These are phyloP conservation scores for Jacana jacana DNA, from an alignment of 2,113 vertebrate species.

Conservation along the genomic window DNA sequence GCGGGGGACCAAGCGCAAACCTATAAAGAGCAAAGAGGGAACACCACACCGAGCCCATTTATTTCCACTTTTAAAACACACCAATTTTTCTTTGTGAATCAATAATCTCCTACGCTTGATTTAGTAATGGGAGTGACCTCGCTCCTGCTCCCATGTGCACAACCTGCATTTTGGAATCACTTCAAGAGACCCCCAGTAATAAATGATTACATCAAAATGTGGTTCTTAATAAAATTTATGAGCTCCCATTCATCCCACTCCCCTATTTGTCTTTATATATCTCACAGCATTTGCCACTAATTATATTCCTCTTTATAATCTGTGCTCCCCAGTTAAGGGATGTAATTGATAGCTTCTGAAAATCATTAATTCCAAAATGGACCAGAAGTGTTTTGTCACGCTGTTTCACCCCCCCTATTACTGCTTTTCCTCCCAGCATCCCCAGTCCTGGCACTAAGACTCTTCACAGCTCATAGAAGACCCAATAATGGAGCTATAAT, in stretches of 20 bases:
- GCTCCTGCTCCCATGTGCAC: background rate
- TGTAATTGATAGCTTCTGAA: conserved; percentile 84
- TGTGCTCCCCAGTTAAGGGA: conserved; percentile 77
- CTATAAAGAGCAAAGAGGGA: background rate
- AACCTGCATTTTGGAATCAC: conserved; percentile 35
- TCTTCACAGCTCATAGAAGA: conserved; percentile 1
- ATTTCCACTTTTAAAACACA: background rate
- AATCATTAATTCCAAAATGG: conserved; percentile 68
- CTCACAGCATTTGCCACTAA: conserved; percentile 73
- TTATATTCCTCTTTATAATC: conserved; percentile 78
- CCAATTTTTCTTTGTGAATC: conserved; percentile 37
- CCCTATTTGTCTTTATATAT: conserved; percentile 72
- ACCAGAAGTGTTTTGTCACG: conserved; percentile 66
- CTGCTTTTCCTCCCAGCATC: background rate
- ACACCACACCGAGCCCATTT: background rate
- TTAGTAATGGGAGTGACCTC: conserved; percentile 36
- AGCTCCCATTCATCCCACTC: conserved; percentile 39
- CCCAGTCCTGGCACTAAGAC: conserved; percentile 18
- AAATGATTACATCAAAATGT: conserved; percentile 47
- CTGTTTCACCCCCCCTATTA: background rate
- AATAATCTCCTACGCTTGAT: conserved; percentile 27
- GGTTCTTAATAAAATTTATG: conserved; percentile 62
- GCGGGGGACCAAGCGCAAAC: background rate
- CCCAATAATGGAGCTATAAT: background rate
- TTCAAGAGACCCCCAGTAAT: conserved; percentile 29